A percentile compares a stretch with the other conserved stretches of the same genome.
phyloP scores from a whole-genome alignment of 2,797 vertebrate genomes.

The Melanotaenia nigrans region DNA sequence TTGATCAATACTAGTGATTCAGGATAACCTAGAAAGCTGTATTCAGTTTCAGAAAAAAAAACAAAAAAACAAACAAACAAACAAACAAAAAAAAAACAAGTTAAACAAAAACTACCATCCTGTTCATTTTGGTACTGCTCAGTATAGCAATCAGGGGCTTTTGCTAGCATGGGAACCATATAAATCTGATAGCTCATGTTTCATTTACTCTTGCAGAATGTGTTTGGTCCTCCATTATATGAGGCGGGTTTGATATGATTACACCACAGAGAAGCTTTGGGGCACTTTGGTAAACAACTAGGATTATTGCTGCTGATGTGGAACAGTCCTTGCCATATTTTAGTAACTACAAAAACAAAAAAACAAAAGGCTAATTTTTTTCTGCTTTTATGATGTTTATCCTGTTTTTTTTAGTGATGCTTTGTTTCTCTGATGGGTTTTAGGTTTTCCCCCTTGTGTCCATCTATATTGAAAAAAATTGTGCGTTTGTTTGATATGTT shows the following conservation, averaged over 20 bases:
- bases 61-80: too few relatives aligned
- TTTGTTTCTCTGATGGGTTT: not conserved
- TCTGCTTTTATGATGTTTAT: too few relatives aligned
- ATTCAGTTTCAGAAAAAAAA: conserved; percentile 1
- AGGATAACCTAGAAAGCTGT: not conserved
- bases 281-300: not conserved
- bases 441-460: not conserved
- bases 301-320: not conserved
- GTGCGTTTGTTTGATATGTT: conserved; percentile 5
- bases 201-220: not conserved
- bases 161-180: not conserved
- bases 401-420: not conserved
- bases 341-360: too few relatives aligned
- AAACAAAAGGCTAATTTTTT: too few relatives aligned
- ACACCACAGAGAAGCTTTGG: not conserved
- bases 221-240: not conserved
- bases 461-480: not conserved
- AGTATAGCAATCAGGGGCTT: not conserved
- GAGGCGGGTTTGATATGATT: not conserved
- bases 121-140: not conserved
- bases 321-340: too few relatives aligned
- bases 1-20: conserved; percentile 34
- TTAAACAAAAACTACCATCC: too few relatives aligned
- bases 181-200: not conserved
- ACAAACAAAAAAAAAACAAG: not conserved